Base-by-base conservation (phyloP, 2,113 vertebrate genomes). In the Neogobius melanostomus region DNA sequence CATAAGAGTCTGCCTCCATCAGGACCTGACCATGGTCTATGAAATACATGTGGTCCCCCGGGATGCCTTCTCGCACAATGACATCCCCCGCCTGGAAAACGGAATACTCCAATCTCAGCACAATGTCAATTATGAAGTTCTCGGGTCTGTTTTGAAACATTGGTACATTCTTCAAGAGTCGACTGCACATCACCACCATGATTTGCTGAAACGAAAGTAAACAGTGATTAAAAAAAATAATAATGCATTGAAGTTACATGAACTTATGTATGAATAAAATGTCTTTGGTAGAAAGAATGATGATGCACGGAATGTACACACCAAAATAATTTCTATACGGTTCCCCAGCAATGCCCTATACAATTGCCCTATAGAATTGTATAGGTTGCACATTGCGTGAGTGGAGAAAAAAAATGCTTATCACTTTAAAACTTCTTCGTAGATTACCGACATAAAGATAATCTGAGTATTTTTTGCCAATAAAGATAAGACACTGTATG, bases 11-110 rank as follows among this genome's bases (percentile, higher is more conserved):
- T 0, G 69, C 87, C 89, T 90, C 89, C 77, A 85, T 49, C 7
- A 89, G 68, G 47, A 92, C 91, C 69, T 91, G 85, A 2, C 85
- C 82, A 3, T 84, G 81, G 47, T 90, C 85, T 49, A 92, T 87
- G 80, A 93, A 83, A 71, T 90, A 92, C 91, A 93, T 93, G 50
- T 84, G 90, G 56, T 90, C 73, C 3, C 85, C 87, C 0, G 80
- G 83, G 15, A 85, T 82, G 3, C 81, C 72, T 61, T 85, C 68
- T 11, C 76, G 60, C 1, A 61, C 56, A 36, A 91, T 90, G 45
- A 76, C 63, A 14, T 94, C 88, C 0, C 77, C 76, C 14, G 84
- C 88, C 85, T 81, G 80, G 64, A 80, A 91, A 12, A 88, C 69
- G 73, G 92, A 82, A 36, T 85, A 90, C 14, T 77, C 77, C 60